A percentile compares a stretch with the other conserved stretches of the same genome.
These are phyloP conservation scores for Salticus scenicus DNA, from an alignment of 2,888 invertebrate species.

Conservation along the genomic window DNA sequence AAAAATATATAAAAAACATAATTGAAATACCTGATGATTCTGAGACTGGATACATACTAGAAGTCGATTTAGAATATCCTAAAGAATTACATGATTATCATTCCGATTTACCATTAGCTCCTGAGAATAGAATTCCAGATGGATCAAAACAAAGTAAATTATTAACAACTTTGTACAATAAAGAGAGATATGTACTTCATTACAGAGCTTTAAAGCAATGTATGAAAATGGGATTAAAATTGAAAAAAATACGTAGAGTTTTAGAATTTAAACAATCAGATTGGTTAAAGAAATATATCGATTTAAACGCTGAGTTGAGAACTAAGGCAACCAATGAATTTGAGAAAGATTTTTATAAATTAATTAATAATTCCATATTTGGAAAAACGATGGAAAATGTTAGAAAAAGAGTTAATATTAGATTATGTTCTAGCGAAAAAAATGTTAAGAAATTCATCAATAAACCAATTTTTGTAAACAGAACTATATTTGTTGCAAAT, in stretches of 20 bases:
- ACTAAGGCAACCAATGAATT: slow-evolving; percentile 74
- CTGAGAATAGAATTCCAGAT: too few species aligned
- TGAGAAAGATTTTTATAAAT: slow-evolving; percentile 75
- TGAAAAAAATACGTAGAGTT: slow-evolving; percentile 72
- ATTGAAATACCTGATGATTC: background rate
- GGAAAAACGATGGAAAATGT: slow-evolving; percentile 75
- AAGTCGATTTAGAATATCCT: too few species aligned
- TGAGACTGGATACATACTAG: slow-evolving; percentile 35
- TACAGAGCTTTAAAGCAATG: slow-evolving; percentile 71
- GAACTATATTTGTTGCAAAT: slow-evolving; percentile 34
- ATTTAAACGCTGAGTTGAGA: slow-evolving; percentile 67
- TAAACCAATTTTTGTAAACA: slow-evolving; percentile 52
- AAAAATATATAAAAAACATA: too few species aligned
- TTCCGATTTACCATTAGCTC: slow-evolving; percentile 58
- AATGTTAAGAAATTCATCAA: background rate
- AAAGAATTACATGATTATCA: slow-evolving; percentile 19
- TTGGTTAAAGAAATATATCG: slow-evolving; percentile 62
- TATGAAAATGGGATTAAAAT: slow-evolving; percentile 69
- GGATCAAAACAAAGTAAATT: slow-evolving; percentile 45
- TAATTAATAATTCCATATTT: slow-evolving; percentile 74
- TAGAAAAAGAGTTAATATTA: slow-evolving; percentile 73
- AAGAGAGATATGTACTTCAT: slow-evolving; percentile 71
- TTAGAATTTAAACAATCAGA: slow-evolving; percentile 54
- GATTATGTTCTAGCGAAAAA: slow-evolving; percentile 44
- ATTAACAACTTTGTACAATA: slow-evolving; percentile 52